phyloP scores from a whole-genome alignment of 2,888 invertebrate genomes.

The Leistus spinibarbis region DNA sequence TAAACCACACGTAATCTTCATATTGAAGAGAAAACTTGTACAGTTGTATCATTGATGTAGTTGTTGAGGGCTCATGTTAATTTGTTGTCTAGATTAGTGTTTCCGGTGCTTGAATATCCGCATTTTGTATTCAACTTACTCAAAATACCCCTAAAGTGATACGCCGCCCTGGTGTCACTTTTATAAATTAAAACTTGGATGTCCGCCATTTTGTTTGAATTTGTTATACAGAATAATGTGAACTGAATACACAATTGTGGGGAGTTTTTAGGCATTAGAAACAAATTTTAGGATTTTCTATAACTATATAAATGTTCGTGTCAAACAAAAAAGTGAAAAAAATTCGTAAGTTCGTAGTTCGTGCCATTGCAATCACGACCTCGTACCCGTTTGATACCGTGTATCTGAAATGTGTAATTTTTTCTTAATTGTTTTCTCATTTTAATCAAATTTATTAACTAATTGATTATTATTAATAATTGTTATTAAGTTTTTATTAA shows the following conservation, averaged over 20 bases:
- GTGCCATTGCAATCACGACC: slow-evolving; percentile 31
- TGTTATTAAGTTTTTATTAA: slow-evolving; percentile 36
- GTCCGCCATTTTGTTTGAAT: neutral
- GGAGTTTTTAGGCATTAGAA: neutral
- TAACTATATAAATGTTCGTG: slow-evolving; percentile 27
- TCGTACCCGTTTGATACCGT: slow-evolving; percentile 34
- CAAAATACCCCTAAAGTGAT: neutral
- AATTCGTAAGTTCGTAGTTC: slow-evolving; percentile 22
- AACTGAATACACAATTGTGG: neutral
- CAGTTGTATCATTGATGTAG: slow-evolving; percentile 39
- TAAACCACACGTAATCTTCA: slow-evolving; percentile 35
- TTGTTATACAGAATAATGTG: no score
- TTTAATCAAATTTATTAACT: slow-evolving; percentile 7
- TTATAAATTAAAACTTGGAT: no score
- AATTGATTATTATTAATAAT: slow-evolving; percentile 22
- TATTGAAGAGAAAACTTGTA: slow-evolving; percentile 38
- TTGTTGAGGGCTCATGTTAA: slow-evolving; percentile 21
- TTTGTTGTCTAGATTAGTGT: neutral
- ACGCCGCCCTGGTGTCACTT: neutral
- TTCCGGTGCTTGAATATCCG: neutral
- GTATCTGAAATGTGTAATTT: slow-evolving; percentile 39
- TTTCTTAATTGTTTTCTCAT: slow-evolving; percentile 31
- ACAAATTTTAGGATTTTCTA: neutral
- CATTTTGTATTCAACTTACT: neutral
- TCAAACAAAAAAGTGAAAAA: slow-evolving; percentile 32